Evolutionary conservation across 2,113 vertebrate genomes (phyloP).

Genomic region (Tragelaphus buxtoni): DNA sequence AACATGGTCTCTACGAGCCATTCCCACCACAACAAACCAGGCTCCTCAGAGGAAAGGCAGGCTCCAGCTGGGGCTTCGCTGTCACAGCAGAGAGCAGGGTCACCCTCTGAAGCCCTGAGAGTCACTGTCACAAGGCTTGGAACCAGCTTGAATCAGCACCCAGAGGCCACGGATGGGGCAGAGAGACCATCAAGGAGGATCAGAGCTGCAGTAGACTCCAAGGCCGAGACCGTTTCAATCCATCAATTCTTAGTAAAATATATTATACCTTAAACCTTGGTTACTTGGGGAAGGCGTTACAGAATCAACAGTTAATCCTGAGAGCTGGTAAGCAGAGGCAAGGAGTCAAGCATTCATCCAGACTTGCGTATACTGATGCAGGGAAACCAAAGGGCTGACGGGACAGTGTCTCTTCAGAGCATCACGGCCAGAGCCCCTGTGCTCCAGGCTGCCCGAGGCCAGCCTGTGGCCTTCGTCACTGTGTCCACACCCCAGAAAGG

Average conservation of each 20-base stretch:
- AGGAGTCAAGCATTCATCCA: neutral
- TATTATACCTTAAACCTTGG: fast-evolving
- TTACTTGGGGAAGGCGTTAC: too few species aligned
- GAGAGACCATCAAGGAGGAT: neutral
- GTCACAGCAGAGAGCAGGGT: neutral
- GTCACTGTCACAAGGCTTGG: neutral
- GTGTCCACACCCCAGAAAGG: neutral
- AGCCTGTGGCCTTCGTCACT: fast-evolving
- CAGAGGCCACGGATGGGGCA: neutral
- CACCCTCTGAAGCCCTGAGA: neutral
- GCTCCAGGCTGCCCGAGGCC: neutral
- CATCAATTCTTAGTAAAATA: neutral
- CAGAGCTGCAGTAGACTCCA: too few species aligned
- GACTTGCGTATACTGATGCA: fast-evolving
- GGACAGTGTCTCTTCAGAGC: neutral
- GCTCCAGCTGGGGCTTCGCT: neutral
- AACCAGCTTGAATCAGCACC: neutral
- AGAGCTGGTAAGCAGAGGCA: neutral
- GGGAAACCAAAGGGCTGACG: neutral
- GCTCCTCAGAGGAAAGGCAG: neutral
- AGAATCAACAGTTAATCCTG: neutral
- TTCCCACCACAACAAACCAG: neutral
- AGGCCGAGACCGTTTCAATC: neutral
- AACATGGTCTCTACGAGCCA: neutral
- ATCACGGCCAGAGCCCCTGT: neutral